Percentiles rank a stretch among this genome's conserved stretches.
Conservation (phyloP, 2,113 vertebrate genomes). For the Mungos mungo region DNA sequence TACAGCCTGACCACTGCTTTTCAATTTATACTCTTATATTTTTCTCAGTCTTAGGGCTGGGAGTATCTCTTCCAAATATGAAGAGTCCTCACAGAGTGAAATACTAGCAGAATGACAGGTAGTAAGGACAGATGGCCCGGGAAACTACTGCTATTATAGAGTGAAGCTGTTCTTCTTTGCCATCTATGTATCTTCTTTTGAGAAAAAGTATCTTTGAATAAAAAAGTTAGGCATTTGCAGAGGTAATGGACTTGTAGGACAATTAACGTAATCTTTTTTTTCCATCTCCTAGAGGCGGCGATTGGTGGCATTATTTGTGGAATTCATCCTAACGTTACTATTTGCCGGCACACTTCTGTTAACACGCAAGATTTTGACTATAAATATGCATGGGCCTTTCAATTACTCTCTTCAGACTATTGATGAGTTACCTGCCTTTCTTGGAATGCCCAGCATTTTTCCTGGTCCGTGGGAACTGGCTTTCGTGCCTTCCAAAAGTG, state of each 20-base stretch:
- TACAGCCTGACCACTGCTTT: neutral
- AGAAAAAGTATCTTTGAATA: neutral
- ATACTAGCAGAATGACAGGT: neutral
- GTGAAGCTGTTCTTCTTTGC: neutral
- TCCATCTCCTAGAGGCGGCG: conserved; percentile 88
- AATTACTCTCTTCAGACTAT: conserved; percentile 77
- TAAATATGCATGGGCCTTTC: conserved; percentile 86
- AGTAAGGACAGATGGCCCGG: neutral
- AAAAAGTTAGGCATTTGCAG: neutral
- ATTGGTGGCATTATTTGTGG: conserved; percentile 90
- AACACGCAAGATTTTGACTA: conserved; percentile 86
- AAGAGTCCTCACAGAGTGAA: neutral
- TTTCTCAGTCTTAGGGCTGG: neutral
- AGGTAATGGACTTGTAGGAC: accelerated
- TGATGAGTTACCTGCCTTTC: conserved; percentile 79
- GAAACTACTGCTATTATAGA: neutral
- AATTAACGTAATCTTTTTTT: neutral
- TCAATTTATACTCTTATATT: neutral
- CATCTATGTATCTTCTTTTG: neutral
- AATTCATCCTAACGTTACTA: conserved; percentile 90
- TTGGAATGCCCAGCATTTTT: neutral
- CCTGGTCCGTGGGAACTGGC: conserved; percentile 85
- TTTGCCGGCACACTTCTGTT: conserved; percentile 91
- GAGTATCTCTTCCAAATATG: neutral
- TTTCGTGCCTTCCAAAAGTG: conserved; percentile 91